Base-by-base conservation (phyloP, 1,140 invertebrate genomes). In the Drosophila nigrodunni region DNA sequence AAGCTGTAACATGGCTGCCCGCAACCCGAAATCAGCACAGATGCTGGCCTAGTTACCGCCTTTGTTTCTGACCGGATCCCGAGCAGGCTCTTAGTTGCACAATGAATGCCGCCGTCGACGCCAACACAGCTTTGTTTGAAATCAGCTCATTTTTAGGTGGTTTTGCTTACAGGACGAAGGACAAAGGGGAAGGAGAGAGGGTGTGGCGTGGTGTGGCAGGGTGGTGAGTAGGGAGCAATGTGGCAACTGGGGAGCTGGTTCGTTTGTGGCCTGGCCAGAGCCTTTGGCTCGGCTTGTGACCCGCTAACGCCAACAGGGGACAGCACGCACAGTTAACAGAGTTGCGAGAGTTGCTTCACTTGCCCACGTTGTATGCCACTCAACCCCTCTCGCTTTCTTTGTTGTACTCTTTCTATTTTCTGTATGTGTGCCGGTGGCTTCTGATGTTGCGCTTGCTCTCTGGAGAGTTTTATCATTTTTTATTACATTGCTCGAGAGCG, bases 401-500 rank as follows among this genome's bases (percentile, higher is more conserved):
- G 4, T 30, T 21, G 37, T 58, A 21, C 46, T 52, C 57, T 50
- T 41, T 35, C 44, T 10, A 54, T 55, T 57, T 7, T 47, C 57
- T 46, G 50, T 11, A 21, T 47, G 35, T 15, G n/a, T 39, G 54
- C 37, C 52, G 7, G 34, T 55, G 52, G 34, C 52, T 55, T n/a
- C 52, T 57, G 37, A 41, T 57, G 35, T 2, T 58, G 15, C 59
- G 58, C 62, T 54, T 7, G n/a, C 65, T 86, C 82, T 81, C 82
- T 57, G 13, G 85, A 89, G 85, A 80, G 82, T 89, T 89, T 89
- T 89, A 89, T 89, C 85, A 89, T 89, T 89, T 89, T 88, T 89
- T 89, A 89, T 89, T 89, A 85, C 85, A 76, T 76, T 89, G 88
- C 85, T 89, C 80, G 85, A 89, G 85, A 85, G 85, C 85, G 86